Conservation (phyloP, 2,888 invertebrate species). For the Gibbula magus region DNA sequence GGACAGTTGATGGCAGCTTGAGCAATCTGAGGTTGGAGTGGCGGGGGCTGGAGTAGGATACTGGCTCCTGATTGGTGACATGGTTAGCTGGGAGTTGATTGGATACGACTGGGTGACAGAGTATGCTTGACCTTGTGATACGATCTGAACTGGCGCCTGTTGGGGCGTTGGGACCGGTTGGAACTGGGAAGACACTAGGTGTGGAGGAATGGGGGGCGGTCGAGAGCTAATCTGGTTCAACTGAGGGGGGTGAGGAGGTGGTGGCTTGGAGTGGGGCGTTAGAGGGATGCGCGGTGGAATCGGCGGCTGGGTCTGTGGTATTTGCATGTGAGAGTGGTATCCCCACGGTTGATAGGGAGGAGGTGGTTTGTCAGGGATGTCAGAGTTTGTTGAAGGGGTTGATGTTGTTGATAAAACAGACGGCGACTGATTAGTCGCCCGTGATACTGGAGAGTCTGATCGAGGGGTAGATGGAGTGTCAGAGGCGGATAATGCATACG, state of each 20-base stretch:
- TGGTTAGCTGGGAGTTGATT: neutral
- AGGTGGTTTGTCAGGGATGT: constrained; percentile 72
- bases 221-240: constrained; percentile 12
- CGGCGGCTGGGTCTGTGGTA: constrained; percentile 49
- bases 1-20: constrained; percentile 16
- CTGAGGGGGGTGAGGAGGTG: neutral
- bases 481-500: constrained; percentile 37
- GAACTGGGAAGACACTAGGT: constrained; percentile 28
- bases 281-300: constrained; percentile 64
- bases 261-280: constrained; percentile 43
- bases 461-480: constrained; percentile 68
- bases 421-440: constrained; percentile 73
- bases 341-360: constrained; percentile 70
- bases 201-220: constrained; percentile 26
- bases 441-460: constrained; percentile 71
- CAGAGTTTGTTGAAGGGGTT: constrained; percentile 74
- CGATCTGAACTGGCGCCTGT: constrained; percentile 24
- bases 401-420: constrained; percentile 72
- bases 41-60: neutral
- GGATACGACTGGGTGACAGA: neutral
- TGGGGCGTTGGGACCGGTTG: neutral
- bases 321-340: constrained; percentile 32
- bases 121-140: constrained; percentile 1
- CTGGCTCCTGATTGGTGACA: neutral
- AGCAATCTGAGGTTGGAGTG: constrained; percentile 22